These are phyloP conservation scores for Theristus sp. DNA, from an alignment of 2,888 invertebrate genomes.

Conservation along the genomic window DNA sequence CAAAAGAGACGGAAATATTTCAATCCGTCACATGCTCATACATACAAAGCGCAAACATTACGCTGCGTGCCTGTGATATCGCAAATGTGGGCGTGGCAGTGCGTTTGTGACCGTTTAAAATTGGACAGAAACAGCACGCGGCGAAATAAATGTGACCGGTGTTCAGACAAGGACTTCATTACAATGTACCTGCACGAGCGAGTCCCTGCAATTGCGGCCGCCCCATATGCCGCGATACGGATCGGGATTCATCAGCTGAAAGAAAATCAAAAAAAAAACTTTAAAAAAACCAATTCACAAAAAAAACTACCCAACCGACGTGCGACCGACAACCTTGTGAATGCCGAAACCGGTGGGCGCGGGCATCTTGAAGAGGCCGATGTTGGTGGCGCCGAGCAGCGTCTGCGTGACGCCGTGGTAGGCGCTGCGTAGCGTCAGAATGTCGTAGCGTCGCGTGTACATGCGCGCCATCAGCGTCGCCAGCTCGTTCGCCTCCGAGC, in stretches of 20 bases:
- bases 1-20: no score
- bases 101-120: no score
- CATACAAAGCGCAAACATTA: no score
- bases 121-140: no score
- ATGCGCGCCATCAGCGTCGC: constrained; percentile 67
- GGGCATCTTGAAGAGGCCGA: constrained; percentile 53
- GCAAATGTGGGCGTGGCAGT: no score
- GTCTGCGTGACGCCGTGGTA: constrained; percentile 81
- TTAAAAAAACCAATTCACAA: no score
- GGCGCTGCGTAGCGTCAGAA: constrained; percentile 60
- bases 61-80: no score
- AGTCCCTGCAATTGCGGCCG: constrained; percentile 66
- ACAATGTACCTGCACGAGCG: constrained; percentile 43
- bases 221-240: constrained; percentile 78
- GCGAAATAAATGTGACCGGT: no score
- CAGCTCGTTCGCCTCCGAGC: constrained; percentile 89
- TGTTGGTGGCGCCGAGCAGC: constrained; percentile 59
- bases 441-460: constrained; percentile 59
- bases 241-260: constrained; percentile 69
- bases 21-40: no score
- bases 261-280: no score
- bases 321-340: background rate
- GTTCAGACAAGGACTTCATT: no score
- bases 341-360: constrained; percentile 10
- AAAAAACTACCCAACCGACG: no score